A percentile compares a stretch with the other conserved stretches of the same genome.
Conservation (phyloP, 2,797 vertebrate species). For the Cirrhinus molitorella region DNA sequence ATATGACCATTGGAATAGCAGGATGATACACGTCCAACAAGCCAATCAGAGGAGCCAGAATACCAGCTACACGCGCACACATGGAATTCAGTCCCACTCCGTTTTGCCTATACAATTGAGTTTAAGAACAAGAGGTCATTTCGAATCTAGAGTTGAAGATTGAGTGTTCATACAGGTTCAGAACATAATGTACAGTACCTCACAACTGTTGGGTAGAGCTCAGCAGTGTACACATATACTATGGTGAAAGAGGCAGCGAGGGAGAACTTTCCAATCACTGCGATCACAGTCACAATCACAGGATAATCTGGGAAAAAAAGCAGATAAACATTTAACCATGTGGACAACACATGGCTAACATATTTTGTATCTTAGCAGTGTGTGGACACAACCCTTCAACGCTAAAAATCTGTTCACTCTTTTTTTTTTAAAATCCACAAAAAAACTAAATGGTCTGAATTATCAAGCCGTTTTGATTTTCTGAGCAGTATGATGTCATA, state of each 20-base stretch:
- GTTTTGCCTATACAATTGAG: constrained; percentile 77
- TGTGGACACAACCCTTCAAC: too few relatives aligned
- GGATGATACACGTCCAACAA: constrained; percentile 79
- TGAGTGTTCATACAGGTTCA: background rate
- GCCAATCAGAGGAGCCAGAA: constrained; percentile 84
- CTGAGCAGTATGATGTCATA: too few relatives aligned
- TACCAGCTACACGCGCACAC: constrained; percentile 78
- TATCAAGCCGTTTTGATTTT: too few relatives aligned
- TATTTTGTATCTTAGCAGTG: too few relatives aligned
- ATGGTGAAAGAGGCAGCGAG: constrained; percentile 77
- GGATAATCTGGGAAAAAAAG: constrained; percentile 76
- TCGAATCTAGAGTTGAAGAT: background rate
- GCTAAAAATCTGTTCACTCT: too few relatives aligned
- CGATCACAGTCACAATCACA: constrained; percentile 76
- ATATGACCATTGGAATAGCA: constrained; percentile 83
- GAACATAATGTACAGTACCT: constrained; percentile 73
- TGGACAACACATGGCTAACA: too few relatives aligned
- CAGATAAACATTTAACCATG: background rate
- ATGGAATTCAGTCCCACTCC: constrained; percentile 84
- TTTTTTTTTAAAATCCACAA: too few relatives aligned
- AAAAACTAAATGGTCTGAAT: too few relatives aligned
- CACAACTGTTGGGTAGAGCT: constrained; percentile 86
- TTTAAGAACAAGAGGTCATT: constrained; percentile 17
- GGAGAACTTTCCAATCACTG: constrained; percentile 84
- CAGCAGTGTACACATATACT: constrained; percentile 83